These are phyloP conservation scores for Bombus cullumanus DNA, from an alignment of 1,140 invertebrate genomes.

Conservation along the genomic window DNA sequence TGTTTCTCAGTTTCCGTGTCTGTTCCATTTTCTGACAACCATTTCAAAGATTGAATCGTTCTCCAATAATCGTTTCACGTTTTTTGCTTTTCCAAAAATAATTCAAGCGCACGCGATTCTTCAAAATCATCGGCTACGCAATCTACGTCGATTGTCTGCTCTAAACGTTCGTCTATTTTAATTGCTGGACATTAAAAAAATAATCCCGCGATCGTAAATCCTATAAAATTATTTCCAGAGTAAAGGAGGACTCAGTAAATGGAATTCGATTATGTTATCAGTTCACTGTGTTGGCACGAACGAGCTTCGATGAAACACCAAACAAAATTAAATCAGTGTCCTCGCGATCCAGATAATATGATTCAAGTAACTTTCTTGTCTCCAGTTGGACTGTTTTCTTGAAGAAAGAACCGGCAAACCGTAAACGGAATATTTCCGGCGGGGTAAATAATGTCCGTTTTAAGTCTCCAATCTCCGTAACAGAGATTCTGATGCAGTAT, in stretches of 20 bases:
- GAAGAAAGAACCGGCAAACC: background rate
- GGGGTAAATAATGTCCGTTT: slow-evolving; percentile 3
- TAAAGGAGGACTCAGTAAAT: no score
- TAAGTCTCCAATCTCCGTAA: background rate
- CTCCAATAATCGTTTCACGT: no score
- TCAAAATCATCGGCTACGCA: background rate
- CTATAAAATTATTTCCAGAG: background rate
- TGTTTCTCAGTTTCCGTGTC: no score
- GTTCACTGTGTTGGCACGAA: background rate
- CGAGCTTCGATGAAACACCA: background rate
- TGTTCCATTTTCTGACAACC: background rate
- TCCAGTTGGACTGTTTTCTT: background rate
- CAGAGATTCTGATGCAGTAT: background rate
- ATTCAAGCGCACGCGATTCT: background rate
- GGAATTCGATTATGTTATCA: background rate
- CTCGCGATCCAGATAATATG: background rate
- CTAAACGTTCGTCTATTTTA: background rate
- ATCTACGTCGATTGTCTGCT: background rate
- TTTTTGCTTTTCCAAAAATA: background rate
- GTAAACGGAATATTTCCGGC: background rate
- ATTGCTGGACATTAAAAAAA: background rate
- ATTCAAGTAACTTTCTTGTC: background rate
- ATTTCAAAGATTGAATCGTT: background rate
- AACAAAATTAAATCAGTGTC: background rate
- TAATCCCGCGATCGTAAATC: background rate